These are phyloP conservation scores for Parazoanthus swiftii DNA, from an alignment of 92 coral and sea anemone genomes.

Conservation along the genomic window DNA sequence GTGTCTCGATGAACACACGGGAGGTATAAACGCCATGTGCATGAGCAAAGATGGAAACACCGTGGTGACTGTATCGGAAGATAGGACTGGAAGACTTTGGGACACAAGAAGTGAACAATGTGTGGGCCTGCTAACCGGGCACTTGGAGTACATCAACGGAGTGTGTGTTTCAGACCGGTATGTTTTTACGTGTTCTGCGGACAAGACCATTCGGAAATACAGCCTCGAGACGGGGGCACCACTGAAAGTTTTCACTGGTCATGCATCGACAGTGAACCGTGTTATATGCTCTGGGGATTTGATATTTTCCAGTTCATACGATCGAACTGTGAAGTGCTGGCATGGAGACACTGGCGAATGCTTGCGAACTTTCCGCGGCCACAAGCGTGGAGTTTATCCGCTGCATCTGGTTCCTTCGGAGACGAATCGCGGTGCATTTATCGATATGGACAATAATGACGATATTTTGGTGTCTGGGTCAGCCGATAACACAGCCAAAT, in stretches of 20 bases:
- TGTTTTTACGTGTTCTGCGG: constrained; percentile 89
- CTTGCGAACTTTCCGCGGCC: constrained; percentile 84
- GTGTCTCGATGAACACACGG: constrained; percentile 68
- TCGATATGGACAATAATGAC: constrained; percentile 88
- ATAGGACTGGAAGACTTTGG: constrained; percentile 93
- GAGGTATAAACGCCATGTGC: constrained; percentile 81
- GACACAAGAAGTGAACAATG: constrained; percentile 88
- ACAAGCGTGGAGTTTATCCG: constrained; percentile 74
- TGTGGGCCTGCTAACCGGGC: constrained; percentile 79
- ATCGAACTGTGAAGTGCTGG: constrained; percentile 90
- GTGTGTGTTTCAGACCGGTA: constrained; percentile 87
- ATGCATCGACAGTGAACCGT: constrained; percentile 73
- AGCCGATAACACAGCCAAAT: constrained; percentile 88
- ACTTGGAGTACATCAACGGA: constrained; percentile 68
- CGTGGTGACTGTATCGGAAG: constrained; percentile 86
- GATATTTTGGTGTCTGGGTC: constrained; percentile 91
- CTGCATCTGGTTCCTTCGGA: constrained; percentile 83
- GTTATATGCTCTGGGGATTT: constrained; percentile 82
- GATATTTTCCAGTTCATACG: constrained; percentile 93
- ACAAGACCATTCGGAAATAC: constrained; percentile 89
- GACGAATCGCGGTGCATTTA: constrained; percentile 75
- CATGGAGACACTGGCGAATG: constrained; percentile 86
- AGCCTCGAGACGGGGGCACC: constrained; percentile 77
- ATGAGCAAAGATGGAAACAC: constrained; percentile 82
- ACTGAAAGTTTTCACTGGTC: constrained; percentile 72